A percentile compares a stretch with the other conserved stretches of the same genome.
phyloP scores from a whole-genome alignment of 2,113 vertebrate genomes.

The Amblyornis subalaris region DNA sequence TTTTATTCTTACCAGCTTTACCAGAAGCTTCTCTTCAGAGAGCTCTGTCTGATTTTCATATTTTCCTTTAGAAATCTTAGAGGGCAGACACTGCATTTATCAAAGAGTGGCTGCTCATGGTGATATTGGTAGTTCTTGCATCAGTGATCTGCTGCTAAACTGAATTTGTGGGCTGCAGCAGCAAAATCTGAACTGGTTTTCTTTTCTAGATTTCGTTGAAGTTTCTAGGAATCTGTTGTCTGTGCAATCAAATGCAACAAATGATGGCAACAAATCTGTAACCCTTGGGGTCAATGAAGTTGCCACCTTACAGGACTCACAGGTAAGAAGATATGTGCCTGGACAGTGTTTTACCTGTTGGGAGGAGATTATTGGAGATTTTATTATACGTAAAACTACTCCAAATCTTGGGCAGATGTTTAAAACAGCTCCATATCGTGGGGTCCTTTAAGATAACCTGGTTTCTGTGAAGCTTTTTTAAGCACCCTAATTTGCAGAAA shows the following conservation, averaged over 20 bases:
- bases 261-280: background rate
- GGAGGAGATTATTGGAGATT: background rate
- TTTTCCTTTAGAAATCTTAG: background rate
- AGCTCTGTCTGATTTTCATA: background rate
- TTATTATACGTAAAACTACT: background rate
- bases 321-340: slow-evolving; percentile 47
- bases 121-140: background rate
- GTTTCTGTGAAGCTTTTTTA: background rate
- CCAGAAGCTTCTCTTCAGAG: background rate
- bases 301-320: slow-evolving; percentile 65
- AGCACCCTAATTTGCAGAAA: background rate
- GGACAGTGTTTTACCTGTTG: background rate
- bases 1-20: background rate
- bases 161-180: background rate
- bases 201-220: slow-evolving; percentile 79
- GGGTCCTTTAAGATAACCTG: background rate
- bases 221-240: slow-evolving; percentile 78
- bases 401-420: background rate
- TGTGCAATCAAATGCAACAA: slow-evolving; percentile 66
- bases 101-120: background rate
- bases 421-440: background rate
- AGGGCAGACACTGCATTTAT: background rate
- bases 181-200: background rate
- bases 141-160: background rate
- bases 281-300: slow-evolving; percentile 56